phyloP scores from a whole-genome alignment of 1,140 invertebrate genomes.

The Rhysida immarginata region DNA sequence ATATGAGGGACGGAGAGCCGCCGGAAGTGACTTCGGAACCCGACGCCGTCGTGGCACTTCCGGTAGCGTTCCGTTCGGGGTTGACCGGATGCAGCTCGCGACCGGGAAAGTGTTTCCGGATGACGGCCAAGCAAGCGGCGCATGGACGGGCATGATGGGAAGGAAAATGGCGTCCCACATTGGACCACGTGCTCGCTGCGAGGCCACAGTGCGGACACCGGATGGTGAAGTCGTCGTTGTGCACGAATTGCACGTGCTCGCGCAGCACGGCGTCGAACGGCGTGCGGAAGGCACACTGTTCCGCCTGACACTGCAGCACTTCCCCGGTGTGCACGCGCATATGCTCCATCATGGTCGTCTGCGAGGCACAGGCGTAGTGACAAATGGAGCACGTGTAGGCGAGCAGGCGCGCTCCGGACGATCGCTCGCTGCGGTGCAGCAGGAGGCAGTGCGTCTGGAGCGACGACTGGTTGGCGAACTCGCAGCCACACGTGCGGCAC shows the following conservation, averaged over 20 bases:
- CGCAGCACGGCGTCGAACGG: slow-evolving; percentile 23
- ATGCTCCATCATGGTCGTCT: slow-evolving; percentile 34
- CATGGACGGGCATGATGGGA: slow-evolving; percentile 24
- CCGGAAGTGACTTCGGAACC: background rate
- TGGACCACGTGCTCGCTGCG: slow-evolving; percentile 15
- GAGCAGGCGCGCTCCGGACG: slow-evolving; percentile 9
- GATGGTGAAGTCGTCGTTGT: slow-evolving; percentile 21
- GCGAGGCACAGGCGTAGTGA: slow-evolving; percentile 27
- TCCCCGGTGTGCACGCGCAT: slow-evolving; percentile 31
- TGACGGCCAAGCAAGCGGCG: slow-evolving; percentile 22
- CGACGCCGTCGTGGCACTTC: background rate
- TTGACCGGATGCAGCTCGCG: slow-evolving; percentile 11
- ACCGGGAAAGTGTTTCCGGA: slow-evolving; percentile 20
- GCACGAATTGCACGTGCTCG: slow-evolving; percentile 23
- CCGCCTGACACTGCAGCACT: slow-evolving; percentile 25
- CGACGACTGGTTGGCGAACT: slow-evolving; percentile 36
- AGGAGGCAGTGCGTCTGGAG: slow-evolving; percentile 31
- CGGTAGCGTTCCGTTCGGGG: slow-evolving; percentile 9
- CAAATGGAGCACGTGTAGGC: slow-evolving; percentile 32
- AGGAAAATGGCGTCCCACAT: slow-evolving; percentile 22
- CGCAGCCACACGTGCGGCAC: slow-evolving; percentile 36
- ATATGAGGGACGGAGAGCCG: slow-evolving; percentile 4
- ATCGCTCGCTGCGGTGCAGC: slow-evolving; percentile 25
- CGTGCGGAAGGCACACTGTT: slow-evolving; percentile 22
- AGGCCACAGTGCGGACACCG: slow-evolving; percentile 29